Base-by-base conservation (phyloP, 2,797 vertebrate species). In the Peromyscus eremicus region DNA sequence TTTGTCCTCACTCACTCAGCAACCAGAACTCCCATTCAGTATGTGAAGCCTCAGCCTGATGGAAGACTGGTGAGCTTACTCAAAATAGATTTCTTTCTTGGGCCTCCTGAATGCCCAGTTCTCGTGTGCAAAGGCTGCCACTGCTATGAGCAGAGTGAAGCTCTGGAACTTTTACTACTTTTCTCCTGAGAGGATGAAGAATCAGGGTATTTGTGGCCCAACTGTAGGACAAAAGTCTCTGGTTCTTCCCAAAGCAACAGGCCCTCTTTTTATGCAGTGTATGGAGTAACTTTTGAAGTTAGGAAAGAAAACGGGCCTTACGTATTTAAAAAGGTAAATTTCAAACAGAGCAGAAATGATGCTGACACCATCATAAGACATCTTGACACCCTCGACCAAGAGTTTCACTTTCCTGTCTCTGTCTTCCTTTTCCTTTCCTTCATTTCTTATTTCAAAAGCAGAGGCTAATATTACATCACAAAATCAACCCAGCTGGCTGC, bases 241-340 rank as follows among this genome's bases (percentile, higher is more conserved):
- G 27, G 80, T 86, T 64, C 83, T 94, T 85, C 87, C 13, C 81
- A 46, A 34, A 95, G 87, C 0, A 89, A 90, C 1, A 89, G 57
- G 25, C 5, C 66, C 57, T 82, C 75, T 60, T 95, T 77, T 89
- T 23, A 43, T 0, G 46, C 2, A n/a, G 46, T 57, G 25, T 73
- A 19, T 55, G 19, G 17, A 34, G 76, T 79, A 40, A 66, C 81
- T 93, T 93, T 66, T 77, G 60, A 94, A 95, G 52, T 75, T 94
- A 68, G 73, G 66, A n/a, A n/a, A n/a, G n/a, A n/a, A n/a, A n/a
- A n/a, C n/a, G n/a, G 17, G 34, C 49, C 84, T 87, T 49, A 60
- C 16, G 2, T 82, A 95, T n/a, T 57, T 70, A 82, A 40, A 93
- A 88, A 46, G 76, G 27, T 66, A 34, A 17, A 7, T 87, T 92